These are phyloP conservation scores for Thera britannica DNA, from an alignment of 2,888 invertebrate genomes.

Conservation along the genomic window DNA sequence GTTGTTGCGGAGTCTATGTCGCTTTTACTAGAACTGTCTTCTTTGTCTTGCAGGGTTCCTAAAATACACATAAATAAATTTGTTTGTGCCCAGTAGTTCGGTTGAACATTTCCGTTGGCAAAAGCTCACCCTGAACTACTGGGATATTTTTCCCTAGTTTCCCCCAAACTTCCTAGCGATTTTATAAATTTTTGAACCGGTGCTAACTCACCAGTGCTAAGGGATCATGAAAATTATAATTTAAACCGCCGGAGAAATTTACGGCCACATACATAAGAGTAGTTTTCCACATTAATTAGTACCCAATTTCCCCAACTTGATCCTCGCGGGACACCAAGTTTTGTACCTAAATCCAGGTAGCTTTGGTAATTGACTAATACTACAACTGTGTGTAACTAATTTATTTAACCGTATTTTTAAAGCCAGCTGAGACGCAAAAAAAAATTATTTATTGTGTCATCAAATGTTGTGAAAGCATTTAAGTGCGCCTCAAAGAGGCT, in stretches of 20 bases:
- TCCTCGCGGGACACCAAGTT: constrained; percentile 31
- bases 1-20: constrained; percentile 41
- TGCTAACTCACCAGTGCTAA: background rate
- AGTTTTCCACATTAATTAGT: constrained; percentile 18
- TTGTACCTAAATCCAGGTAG: constrained; percentile 22
- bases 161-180: too few relatives aligned
- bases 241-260: constrained; percentile 3
- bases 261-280: background rate
- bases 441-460: too few relatives aligned
- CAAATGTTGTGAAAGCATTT: too few relatives aligned
- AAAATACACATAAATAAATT: background rate
- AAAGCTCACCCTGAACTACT: too few relatives aligned
- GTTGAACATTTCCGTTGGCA: too few relatives aligned
- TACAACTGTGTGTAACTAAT: background rate
- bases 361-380: constrained; percentile 6
- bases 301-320: constrained; percentile 39
- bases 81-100: too few relatives aligned
- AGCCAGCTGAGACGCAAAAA: too few relatives aligned
- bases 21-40: constrained; percentile 7
- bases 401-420: too few relatives aligned
- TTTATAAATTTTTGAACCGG: too few relatives aligned
- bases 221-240: constrained; percentile 2
- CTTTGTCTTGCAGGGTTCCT: constrained; percentile 15
- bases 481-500: too few relatives aligned
- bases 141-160: too few relatives aligned